Percentiles rank a stretch among this genome's conserved stretches.
Conservation (phyloP, 2,888 invertebrate species). For the Digitonthophagus gazella region DNA sequence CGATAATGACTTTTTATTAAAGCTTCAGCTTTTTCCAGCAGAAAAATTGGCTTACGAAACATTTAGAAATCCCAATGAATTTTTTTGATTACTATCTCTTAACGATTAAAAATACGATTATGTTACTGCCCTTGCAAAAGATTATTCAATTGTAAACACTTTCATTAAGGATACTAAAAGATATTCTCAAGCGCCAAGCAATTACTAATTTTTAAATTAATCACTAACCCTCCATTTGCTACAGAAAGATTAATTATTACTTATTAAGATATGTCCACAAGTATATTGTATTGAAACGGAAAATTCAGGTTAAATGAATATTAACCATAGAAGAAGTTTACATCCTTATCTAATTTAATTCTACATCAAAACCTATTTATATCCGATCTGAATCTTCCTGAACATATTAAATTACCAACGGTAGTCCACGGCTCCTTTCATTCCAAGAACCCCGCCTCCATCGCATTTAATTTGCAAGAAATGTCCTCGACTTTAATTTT, state of each 20-base stretch:
- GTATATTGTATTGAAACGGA: slow-evolving; percentile 61
- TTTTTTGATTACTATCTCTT: slow-evolving; percentile 69
- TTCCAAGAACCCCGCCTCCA: too few species aligned
- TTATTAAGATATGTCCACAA: slow-evolving; percentile 37
- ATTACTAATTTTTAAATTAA: slow-evolving; percentile 79
- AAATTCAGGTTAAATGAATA: slow-evolving; percentile 34
- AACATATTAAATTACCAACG: too few species aligned
- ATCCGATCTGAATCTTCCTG: background rate
- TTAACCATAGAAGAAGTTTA: too few species aligned
- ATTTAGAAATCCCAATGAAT: slow-evolving; percentile 55
- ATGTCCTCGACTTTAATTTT: too few species aligned
- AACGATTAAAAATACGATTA: slow-evolving; percentile 70
- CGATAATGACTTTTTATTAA: slow-evolving; percentile 88
- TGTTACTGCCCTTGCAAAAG: slow-evolving; percentile 78
- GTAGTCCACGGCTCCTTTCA: too few species aligned
- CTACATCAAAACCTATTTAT: too few species aligned
- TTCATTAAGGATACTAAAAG: slow-evolving; percentile 73
- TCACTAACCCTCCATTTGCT: slow-evolving; percentile 69
- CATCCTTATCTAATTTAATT: too few species aligned
- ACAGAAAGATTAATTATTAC: slow-evolving; percentile 54
- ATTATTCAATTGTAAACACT: slow-evolving; percentile 68
- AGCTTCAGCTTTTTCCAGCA: slow-evolving; percentile 74
- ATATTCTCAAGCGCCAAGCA: slow-evolving; percentile 71
- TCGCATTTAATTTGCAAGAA: too few species aligned
- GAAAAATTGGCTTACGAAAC: slow-evolving; percentile 59